Conservation (phyloP, 2,113 vertebrate species). For the Talpa occidentalis region DNA sequence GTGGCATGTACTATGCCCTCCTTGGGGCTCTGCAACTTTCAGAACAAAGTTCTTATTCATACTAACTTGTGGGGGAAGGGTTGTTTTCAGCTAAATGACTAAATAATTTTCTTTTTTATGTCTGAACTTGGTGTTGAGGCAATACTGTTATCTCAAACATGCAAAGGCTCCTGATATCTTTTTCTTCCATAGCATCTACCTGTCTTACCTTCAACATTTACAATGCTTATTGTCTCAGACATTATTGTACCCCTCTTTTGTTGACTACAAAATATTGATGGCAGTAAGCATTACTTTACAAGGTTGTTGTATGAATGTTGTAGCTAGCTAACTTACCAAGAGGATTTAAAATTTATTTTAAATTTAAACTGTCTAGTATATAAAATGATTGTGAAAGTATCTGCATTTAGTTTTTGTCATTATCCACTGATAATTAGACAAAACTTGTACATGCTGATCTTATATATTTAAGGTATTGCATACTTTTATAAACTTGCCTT, state of each 20-base stretch:
- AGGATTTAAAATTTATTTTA: not conserved
- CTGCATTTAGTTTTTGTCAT: not conserved
- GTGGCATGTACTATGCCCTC: not conserved
- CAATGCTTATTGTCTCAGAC: not conserved
- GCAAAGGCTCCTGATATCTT: not conserved
- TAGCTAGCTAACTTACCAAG: not conserved
- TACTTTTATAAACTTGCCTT: not conserved
- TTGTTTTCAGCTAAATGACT: not conserved
- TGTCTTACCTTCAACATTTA: not conserved
- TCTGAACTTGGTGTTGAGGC: not conserved
- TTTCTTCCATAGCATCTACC: not conserved
- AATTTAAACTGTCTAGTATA: not conserved
- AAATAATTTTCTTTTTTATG: not conserved
- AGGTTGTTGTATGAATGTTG: not conserved
- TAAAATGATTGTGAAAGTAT: not conserved
- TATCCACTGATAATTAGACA: not conserved
- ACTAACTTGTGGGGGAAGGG: not conserved
- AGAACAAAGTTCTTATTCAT: not conserved
- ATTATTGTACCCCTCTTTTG: not conserved
- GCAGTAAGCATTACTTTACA: not conserved
- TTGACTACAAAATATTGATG: not conserved
- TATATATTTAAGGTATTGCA: not conserved
- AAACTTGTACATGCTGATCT: not conserved
- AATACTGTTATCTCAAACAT: not conserved
- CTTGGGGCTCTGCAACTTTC: no score